phyloP scores from a whole-genome alignment of 2,797 vertebrate species.

The Crenichthys baileyi region DNA sequence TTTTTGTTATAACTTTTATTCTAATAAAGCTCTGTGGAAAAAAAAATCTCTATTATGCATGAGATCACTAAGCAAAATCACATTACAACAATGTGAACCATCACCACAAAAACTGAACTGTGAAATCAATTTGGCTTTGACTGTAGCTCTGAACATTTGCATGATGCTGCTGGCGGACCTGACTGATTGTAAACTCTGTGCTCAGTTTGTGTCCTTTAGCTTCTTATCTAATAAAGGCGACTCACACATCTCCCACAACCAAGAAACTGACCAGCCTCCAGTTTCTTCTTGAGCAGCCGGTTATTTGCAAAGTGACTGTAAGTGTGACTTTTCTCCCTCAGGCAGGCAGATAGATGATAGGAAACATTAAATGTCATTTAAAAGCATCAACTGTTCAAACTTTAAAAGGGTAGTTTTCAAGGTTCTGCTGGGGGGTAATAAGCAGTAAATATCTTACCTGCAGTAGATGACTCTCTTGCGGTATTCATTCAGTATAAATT shows the following conservation, averaged over 20 bases:
- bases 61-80: not conserved
- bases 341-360: not conserved
- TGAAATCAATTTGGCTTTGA: not conserved
- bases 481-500: too few species aligned
- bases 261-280: slow-evolving; percentile 51
- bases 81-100: not conserved
- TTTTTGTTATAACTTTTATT: not conserved
- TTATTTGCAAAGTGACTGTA: slow-evolving; percentile 55
- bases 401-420: not conserved
- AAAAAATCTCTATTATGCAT: not conserved
- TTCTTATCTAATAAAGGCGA: slow-evolving; percentile 54
- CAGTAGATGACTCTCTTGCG: too few species aligned
- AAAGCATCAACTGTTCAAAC: not conserved
- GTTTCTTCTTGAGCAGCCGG: slow-evolving; percentile 62
- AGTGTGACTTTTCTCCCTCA: slow-evolving; percentile 13
- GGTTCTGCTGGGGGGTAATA: slow-evolving; percentile 28
- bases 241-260: slow-evolving; percentile 56
- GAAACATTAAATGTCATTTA: not conserved
- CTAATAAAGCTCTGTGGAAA: not conserved
- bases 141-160: not conserved
- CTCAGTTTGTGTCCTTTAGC: slow-evolving; percentile 41
- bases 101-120: not conserved
- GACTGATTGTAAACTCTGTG: slow-evolving; percentile 19
- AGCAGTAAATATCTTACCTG: slow-evolving; percentile 35
- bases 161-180: not conserved